phyloP scores from a whole-genome alignment of 2,113 vertebrate genomes.

The Strigops habroptila region DNA sequence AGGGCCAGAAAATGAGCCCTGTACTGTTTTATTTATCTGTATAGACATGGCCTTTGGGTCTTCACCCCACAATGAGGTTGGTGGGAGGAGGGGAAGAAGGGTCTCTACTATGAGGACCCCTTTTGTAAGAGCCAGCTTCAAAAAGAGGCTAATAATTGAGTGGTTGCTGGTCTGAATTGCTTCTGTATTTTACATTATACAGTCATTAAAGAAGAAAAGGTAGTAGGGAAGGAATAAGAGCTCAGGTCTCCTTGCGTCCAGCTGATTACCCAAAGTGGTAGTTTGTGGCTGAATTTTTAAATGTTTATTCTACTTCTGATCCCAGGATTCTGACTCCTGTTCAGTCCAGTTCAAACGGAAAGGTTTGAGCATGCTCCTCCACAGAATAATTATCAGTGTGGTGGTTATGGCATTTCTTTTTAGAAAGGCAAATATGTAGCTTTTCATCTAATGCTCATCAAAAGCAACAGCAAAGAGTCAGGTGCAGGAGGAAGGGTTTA shows the following conservation, averaged over 20 bases:
- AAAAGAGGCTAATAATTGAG: neutral
- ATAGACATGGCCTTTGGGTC: neutral
- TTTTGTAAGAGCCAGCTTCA: neutral
- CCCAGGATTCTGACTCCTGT: neutral
- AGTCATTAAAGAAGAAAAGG: neutral
- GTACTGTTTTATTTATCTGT: neutral
- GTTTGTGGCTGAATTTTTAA: neutral
- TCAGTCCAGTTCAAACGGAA: neutral
- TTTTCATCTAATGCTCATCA: neutral
- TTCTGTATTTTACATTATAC: neutral
- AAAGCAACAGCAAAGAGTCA: neutral
- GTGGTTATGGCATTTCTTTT: neutral
- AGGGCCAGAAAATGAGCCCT: neutral
- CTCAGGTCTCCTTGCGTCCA: neutral
- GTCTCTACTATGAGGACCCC: neutral
- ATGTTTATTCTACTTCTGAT: neutral
- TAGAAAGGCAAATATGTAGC: neutral
- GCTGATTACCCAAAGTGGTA: neutral
- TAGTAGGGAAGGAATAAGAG: neutral
- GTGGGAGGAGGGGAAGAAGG: neutral
- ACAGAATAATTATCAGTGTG: neutral
- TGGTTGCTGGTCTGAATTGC: neutral
- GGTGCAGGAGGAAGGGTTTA: neutral
- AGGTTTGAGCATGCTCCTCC: neutral
- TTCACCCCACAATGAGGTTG: neutral